Evolutionary conservation across 2,113 vertebrate genomes (phyloP).

Genomic region (Lepus timidus): DNA sequence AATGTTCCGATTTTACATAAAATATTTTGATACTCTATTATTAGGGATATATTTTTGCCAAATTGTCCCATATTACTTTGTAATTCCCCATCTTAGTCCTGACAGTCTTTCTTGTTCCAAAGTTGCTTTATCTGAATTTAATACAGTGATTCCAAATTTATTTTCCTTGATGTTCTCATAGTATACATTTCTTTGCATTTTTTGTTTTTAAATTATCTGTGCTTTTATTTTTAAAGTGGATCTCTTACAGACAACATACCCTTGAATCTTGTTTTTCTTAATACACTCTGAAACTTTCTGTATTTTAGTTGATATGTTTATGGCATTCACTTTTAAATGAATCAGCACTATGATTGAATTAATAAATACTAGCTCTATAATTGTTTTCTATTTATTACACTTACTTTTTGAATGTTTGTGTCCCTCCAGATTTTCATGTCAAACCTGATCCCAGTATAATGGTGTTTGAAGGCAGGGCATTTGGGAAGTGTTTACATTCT

Average conservation of each 20-base stretch:
- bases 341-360: neutral
- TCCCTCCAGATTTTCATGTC: neutral
- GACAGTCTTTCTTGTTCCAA: neutral
- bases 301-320: neutral
- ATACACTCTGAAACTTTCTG: neutral
- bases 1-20: neutral
- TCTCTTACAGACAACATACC: neutral
- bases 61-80: neutral
- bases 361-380: neutral
- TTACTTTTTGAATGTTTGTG: neutral
- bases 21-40: neutral
- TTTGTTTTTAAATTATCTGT: constrained; percentile 11
- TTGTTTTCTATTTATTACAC: neutral
- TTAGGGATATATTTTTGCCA: neutral
- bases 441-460: neutral
- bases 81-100: neutral
- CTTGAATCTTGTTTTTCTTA: neutral
- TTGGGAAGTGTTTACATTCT: neutral
- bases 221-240: constrained; percentile 2
- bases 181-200: neutral
- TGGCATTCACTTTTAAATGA: neutral
- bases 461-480: neutral
- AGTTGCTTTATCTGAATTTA: neutral
- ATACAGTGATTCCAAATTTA: neutral
- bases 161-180: neutral